A percentile compares a stretch with the other conserved stretches of the same genome.
These are phyloP conservation scores for Sycophila sp. DNA, from an alignment of 1,140 invertebrate genomes.

Conservation along the genomic window DNA sequence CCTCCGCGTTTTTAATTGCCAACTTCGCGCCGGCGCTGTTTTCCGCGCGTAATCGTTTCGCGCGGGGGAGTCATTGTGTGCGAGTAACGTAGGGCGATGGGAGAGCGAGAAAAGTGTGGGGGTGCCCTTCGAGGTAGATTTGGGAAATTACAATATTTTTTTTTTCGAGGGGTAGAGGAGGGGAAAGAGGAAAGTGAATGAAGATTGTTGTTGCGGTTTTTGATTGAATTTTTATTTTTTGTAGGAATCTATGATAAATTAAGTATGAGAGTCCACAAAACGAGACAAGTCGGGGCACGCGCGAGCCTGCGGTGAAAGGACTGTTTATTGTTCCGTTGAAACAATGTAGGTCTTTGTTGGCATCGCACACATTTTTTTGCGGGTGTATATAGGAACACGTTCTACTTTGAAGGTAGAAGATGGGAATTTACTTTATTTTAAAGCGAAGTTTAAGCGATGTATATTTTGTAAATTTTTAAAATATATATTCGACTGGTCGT, in stretches of 20 bases:
- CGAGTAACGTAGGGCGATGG: neutral
- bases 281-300: neutral
- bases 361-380: neutral
- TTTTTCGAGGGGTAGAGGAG: neutral
- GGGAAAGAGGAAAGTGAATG: too few relatives aligned
- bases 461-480: too few relatives aligned
- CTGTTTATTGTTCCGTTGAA: conserved; percentile 15
- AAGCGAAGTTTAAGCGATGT: too few relatives aligned
- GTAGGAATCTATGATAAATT: neutral
- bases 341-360: conserved; percentile 15
- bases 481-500: too few relatives aligned
- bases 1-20: conserved; percentile 16
- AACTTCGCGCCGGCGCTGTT: neutral
- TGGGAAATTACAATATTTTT: neutral
- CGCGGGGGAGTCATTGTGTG: neutral
- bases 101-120: neutral
- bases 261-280: neutral
- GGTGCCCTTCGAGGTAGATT: too few relatives aligned
- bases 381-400: neutral
- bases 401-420: too few relatives aligned
- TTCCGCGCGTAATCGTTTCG: neutral
- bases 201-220: too few relatives aligned
- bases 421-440: too few relatives aligned
- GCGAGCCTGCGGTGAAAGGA: neutral
- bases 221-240: neutral